Evolutionary conservation across 1,140 invertebrate genomes (phyloP).

Genomic region (Xylocopa sonorina): DNA sequence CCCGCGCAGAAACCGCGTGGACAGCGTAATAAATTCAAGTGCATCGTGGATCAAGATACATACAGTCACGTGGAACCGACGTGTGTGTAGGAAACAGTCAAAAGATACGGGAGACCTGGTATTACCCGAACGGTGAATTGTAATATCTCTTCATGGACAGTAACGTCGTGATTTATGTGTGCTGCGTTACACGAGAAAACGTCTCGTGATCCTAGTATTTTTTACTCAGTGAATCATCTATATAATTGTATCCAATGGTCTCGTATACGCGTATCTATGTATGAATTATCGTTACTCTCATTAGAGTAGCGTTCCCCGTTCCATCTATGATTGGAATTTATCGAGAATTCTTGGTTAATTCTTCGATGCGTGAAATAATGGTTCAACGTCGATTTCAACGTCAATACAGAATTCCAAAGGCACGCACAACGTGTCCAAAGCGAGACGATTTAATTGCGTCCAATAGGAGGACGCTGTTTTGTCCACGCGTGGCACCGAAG

Average conservation of each 20-base stretch:
- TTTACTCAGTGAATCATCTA: too few relatives aligned
- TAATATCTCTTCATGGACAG: not conserved
- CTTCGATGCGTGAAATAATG: too few relatives aligned
- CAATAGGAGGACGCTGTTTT: not conserved
- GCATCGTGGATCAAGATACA: not conserved
- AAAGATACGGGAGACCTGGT: conserved; percentile 2
- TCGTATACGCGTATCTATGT: too few relatives aligned
- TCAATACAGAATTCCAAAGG: too few relatives aligned
- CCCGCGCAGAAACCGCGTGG: not conserved
- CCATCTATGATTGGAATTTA: too few relatives aligned
- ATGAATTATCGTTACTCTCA: too few relatives aligned
- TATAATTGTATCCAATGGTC: too few relatives aligned
- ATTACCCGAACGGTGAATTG: conserved; percentile 2
- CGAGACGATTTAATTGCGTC: not conserved
- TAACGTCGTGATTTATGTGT: not conserved
- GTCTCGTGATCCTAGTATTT: not conserved
- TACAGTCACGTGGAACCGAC: conserved; percentile 22
- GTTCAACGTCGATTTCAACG: too few relatives aligned
- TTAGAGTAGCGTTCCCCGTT: too few relatives aligned
- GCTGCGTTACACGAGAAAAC: not conserved
- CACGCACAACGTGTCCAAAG: too few relatives aligned
- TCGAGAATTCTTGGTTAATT: too few relatives aligned
- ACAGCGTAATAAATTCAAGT: not conserved
- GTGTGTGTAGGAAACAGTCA: conserved; percentile 10
- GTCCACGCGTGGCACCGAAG: too few relatives aligned